phyloP scores from a whole-genome alignment of 2,113 vertebrate genomes.

The Lanius ludovicianus region DNA sequence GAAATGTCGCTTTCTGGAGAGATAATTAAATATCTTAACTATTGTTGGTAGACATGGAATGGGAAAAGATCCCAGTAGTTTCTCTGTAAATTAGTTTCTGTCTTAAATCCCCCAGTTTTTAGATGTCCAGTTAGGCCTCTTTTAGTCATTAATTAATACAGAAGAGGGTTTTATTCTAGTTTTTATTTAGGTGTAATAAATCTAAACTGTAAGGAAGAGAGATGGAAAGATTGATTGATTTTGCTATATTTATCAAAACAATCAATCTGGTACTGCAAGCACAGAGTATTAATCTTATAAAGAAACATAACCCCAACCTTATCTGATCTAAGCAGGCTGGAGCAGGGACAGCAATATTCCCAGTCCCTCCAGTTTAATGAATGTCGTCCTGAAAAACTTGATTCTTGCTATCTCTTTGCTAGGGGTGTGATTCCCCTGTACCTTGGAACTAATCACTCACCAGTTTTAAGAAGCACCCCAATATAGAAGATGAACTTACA shows the following conservation, averaged over 20 bases:
- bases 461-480: not conserved
- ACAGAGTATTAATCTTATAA: not conserved
- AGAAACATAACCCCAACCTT: not conserved
- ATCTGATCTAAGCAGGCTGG: not conserved
- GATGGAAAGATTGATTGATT: conserved; percentile 11
- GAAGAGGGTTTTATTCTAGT: not conserved
- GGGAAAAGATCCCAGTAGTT: not conserved
- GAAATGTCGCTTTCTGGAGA: not conserved
- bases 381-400: not conserved
- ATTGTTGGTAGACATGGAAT: not conserved
- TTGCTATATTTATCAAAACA: conserved; percentile 8
- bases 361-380: not conserved
- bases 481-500: not conserved
- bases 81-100: not conserved
- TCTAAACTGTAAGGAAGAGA: not conserved
- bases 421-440: not conserved
- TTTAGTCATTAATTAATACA: not conserved
- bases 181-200: not conserved
- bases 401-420: not conserved
- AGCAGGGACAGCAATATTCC: not conserved
- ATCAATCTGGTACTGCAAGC: not conserved
- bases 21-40: not conserved
- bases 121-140: not conserved
- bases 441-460: not conserved
- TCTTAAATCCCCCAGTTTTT: not conserved